Percentiles rank a stretch among this genome's conserved stretches.
Conservation (phyloP, 2,113 vertebrate genomes). For the Ctenodactylus gundi region DNA sequence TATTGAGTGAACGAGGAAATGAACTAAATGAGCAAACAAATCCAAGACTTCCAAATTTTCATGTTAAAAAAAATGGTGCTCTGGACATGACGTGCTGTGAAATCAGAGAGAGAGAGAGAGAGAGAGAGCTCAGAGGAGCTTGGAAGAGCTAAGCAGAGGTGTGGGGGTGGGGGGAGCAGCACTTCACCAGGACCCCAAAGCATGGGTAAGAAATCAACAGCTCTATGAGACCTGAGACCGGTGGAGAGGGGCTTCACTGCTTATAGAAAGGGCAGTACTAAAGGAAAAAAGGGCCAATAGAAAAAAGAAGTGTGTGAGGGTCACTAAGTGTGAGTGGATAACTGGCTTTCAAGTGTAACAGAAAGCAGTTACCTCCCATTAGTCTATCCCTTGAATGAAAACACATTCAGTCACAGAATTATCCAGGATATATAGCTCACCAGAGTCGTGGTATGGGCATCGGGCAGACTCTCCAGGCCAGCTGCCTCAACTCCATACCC, state of each 20-base stretch:
- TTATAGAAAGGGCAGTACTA: background rate
- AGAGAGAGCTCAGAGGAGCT: background rate
- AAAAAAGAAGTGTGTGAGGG: background rate
- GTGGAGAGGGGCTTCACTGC: background rate
- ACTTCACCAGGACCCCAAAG: background rate
- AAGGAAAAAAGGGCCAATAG: background rate
- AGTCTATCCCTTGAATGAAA: background rate
- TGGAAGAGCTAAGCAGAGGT: background rate
- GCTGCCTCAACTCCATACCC: background rate
- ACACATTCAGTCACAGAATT: background rate
- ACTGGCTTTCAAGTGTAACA: background rate
- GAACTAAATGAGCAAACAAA: background rate
- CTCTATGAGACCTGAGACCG: background rate
- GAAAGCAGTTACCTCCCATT: background rate
- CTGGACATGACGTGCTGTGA: background rate
- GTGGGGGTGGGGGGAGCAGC: background rate
- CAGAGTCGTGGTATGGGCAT: no score
- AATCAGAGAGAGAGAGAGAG: background rate
- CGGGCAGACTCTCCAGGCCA: background rate
- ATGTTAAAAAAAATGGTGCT: background rate
- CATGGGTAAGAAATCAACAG: background rate
- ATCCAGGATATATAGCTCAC: no score
- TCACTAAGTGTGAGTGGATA: background rate
- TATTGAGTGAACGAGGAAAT: background rate
- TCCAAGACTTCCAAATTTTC: background rate